phyloP scores from a whole-genome alignment of 2,888 invertebrate genomes.

The Drosophila stalkeri region DNA sequence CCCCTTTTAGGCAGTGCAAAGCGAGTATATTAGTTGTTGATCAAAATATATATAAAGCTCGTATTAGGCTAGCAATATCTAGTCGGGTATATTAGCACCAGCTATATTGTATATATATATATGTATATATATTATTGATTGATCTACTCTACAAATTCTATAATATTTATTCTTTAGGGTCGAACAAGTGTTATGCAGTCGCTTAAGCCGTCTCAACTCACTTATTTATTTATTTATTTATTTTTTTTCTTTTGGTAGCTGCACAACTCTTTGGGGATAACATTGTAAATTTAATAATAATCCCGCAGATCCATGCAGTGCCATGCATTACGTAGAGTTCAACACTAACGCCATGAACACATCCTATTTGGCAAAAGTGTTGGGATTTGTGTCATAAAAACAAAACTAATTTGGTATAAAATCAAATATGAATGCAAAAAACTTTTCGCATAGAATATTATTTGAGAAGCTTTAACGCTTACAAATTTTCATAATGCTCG shows the following conservation, averaged over 20 bases:
- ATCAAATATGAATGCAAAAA: slow-evolving; percentile 60
- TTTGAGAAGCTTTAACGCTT: slow-evolving; percentile 49
- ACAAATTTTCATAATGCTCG: slow-evolving; percentile 40
- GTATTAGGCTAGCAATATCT: neutral
- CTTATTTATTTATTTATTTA: slow-evolving; percentile 14
- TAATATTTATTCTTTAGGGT: no score
- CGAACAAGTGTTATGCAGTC: neutral
- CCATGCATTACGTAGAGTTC: slow-evolving; percentile 2
- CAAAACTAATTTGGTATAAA: slow-evolving; percentile 71
- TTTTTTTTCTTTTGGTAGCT: neutral
- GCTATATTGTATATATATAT: neutral
- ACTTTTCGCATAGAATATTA: slow-evolving; percentile 39
- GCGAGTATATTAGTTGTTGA: neutral
- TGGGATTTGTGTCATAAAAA: slow-evolving; percentile 48
- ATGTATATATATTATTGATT: neutral
- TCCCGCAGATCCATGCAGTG: slow-evolving; percentile 31
- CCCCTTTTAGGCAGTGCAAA: neutral
- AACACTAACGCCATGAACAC: slow-evolving; percentile 13
- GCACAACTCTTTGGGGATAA: slow-evolving; percentile 71
- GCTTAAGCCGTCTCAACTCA: neutral
- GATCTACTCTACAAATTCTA: neutral
- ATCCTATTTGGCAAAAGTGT: slow-evolving; percentile 11
- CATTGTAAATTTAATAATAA: slow-evolving; percentile 76
- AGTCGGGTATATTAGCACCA: neutral
- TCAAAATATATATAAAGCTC: neutral